phyloP scores from a whole-genome alignment of 1,140 invertebrate genomes.

The Copidosoma floridanum region DNA sequence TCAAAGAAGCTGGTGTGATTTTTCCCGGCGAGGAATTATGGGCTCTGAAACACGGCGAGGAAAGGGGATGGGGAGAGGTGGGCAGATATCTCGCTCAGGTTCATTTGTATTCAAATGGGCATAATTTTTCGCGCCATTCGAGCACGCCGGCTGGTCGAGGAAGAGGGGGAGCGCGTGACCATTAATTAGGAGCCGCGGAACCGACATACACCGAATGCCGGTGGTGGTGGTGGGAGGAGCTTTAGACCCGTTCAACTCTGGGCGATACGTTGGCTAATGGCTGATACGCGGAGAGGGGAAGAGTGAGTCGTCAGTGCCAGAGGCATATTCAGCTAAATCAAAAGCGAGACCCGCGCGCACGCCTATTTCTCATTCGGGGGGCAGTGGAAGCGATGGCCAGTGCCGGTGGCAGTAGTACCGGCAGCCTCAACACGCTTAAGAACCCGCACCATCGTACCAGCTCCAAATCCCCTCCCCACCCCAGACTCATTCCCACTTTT shows the following conservation, averaged over 20 bases:
- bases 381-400: no score
- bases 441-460: no score
- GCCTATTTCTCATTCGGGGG: slow-evolving; percentile 10
- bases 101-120: slow-evolving; percentile 41
- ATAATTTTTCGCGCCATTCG: slow-evolving; percentile 40
- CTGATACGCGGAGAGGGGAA: slow-evolving; percentile 30
- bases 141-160: neutral
- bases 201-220: neutral
- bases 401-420: no score
- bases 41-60: no score
- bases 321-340: slow-evolving; percentile 52
- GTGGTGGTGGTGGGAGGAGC: neutral
- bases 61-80: neutral
- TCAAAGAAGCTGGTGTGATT: neutral
- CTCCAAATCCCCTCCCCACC: no score
- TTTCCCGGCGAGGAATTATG: neutral
- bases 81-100: slow-evolving; percentile 17
- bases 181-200: slow-evolving; percentile 44
- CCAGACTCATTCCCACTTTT: neutral
- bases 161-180: slow-evolving; percentile 15
- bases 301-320: slow-evolving; percentile 47
- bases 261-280: slow-evolving; percentile 29
- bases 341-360: slow-evolving; percentile 38
- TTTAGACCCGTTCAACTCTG: no score
- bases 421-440: no score